Percentiles rank a stretch among this genome's conserved stretches.
Evolutionary conservation across 1,140 invertebrate genomes (phyloP).

Genomic region (Pseudomyrmex cubaensis): DNA sequence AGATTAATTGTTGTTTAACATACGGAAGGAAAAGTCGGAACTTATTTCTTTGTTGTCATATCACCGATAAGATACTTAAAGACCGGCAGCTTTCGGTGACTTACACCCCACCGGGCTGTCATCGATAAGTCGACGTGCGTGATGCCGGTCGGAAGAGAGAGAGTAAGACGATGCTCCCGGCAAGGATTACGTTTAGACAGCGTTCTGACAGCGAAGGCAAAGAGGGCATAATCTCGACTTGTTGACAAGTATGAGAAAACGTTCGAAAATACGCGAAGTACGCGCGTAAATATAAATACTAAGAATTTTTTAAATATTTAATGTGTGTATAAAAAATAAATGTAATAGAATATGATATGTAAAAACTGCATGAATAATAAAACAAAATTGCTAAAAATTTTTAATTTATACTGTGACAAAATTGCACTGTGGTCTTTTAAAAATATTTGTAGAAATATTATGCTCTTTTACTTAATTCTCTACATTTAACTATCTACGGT

Average conservation of each 20-base stretch:
- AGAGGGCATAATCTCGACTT: conserved; percentile 45
- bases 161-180: conserved; percentile 3
- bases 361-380: too few relatives aligned
- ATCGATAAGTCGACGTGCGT: conserved; percentile 61
- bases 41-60: conserved; percentile 9
- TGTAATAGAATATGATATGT: too few relatives aligned
- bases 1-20: too few relatives aligned
- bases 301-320: not conserved
- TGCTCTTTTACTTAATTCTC: not conserved
- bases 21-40: not conserved
- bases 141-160: conserved; percentile 13
- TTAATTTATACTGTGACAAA: too few relatives aligned
- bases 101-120: conserved; percentile 28
- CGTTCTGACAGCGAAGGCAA: conserved; percentile 52
- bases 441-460: too few relatives aligned
- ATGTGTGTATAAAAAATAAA: not conserved
- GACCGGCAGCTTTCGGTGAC: not conserved
- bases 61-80: conserved; percentile 2
- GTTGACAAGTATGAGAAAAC: not conserved
- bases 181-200: conserved; percentile 54
- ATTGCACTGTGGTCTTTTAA: too few relatives aligned
- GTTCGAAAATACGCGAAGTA: not conserved
- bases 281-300: not conserved
- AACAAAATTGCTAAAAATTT: too few relatives aligned
- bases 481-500: not conserved